These are phyloP conservation scores for Amaurobius ferox DNA, from an alignment of 2,888 invertebrate genomes.

Conservation along the genomic window DNA sequence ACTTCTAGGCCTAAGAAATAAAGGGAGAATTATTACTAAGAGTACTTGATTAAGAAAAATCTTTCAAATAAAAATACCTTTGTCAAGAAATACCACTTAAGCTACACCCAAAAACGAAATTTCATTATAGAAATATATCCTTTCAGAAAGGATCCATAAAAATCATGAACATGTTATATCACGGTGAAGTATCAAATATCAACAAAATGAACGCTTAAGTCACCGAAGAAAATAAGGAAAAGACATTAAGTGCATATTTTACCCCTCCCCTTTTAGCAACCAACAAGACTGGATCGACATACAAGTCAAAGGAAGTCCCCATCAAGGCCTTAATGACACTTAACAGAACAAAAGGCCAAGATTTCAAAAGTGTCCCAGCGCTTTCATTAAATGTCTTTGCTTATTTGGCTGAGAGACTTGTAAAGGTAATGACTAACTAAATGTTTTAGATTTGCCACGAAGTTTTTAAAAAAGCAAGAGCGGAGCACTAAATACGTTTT, in stretches of 20 bases:
- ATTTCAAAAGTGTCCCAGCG: constrained; percentile 61
- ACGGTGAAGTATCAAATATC: not conserved
- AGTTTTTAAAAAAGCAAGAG: constrained; percentile 4
- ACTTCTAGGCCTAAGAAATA: no score
- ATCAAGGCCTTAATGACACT: constrained; percentile 67
- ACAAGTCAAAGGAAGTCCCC: constrained; percentile 48
- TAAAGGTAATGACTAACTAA: constrained; percentile 70
- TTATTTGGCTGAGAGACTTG: constrained; percentile 46
- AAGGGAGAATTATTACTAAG: no score
- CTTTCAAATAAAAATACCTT: no score
- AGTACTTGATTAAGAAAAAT: no score
- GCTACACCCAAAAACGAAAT: no score
- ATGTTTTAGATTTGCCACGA: constrained; percentile 60
- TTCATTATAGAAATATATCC: no score
- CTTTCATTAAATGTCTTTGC: constrained; percentile 61
- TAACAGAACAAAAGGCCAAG: constrained; percentile 64
- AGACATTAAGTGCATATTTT: constrained; percentile 33
- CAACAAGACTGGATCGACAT: constrained; percentile 23
- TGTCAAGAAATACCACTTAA: no score
- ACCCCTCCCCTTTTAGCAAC: constrained; percentile 9
- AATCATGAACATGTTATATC: constrained; percentile 12
- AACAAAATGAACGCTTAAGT: constrained; percentile 13
- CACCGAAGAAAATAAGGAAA: constrained; percentile 19
- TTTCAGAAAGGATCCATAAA: not conserved
- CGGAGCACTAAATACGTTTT: constrained; percentile 1